Evolutionary conservation across 2,113 vertebrate genomes (phyloP), one percentile per base, ranked within the genome.

Genomic region (Phalacrocorax brasilianus): DNA sequence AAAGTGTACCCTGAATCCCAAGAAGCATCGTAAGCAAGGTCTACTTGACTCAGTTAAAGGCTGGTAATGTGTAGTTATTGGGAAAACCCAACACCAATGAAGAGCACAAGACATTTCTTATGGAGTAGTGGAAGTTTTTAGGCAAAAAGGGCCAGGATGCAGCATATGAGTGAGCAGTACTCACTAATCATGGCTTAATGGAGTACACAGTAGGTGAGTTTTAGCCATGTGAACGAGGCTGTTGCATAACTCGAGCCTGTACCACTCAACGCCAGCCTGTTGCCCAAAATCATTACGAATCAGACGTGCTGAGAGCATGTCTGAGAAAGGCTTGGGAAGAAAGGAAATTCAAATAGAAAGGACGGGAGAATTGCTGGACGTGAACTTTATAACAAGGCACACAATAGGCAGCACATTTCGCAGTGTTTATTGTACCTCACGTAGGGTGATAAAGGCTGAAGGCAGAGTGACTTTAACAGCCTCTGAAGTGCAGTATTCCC

Each of bases 401-500:
- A 71, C 79, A 89, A 75, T 79, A 93, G 79, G 75, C 93, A 94
- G 76, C 80, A 55, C 78, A 76, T 94, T 96, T 91, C 61, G 91
- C 67, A 35, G 38, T 72, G 76, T 91, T 95, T 96, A 96, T 95
- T 85, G 85, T 88, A 40, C 63, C 87, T 97, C 68, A 73, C 20
- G 3, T 77, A 96, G 85, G 44, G 77, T 86, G 96, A 94, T 97
- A 97, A 96, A 97, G 89, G 77, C 88, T 97, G 92, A 95, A 96
- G 94, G 91, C 88, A 93, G 71, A 96, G 83, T 95, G 92, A 86
- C 82, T 96, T 94, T 96, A 96, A 63, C 85, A 94, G 95, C 96
- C 97, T 89, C 96, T 53, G 35, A 95, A 95, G 96, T 71, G 96
- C 88, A 95, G 92, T 97, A 97, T 97, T 97, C 92, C 92, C 93